Evolutionary conservation across 2,888 invertebrate genomes (phyloP).

Genomic region (Bembecia ichneumoniformis): DNA sequence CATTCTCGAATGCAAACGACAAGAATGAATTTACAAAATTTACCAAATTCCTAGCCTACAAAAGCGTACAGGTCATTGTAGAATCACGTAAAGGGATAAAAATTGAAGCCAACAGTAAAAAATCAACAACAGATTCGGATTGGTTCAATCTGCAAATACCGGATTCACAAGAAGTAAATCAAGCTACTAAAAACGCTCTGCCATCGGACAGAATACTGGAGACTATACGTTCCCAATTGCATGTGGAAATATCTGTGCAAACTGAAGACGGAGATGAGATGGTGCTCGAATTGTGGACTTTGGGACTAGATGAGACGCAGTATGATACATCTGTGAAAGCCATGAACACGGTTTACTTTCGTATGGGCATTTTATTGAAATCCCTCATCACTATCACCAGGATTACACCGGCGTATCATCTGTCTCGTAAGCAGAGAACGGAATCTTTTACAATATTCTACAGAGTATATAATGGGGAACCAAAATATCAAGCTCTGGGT

Average conservation of each 20-base stretch:
- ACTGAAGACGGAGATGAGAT: slow-evolving; percentile 93
- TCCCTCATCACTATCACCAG: slow-evolving; percentile 91
- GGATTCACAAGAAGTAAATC: slow-evolving; percentile 87
- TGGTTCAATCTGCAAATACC: slow-evolving; percentile 94
- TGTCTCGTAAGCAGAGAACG: slow-evolving; percentile 88
- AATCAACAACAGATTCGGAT: slow-evolving; percentile 82
- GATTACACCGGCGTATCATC: slow-evolving; percentile 92
- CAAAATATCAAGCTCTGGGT: slow-evolving; percentile 80
- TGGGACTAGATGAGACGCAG: slow-evolving; percentile 78
- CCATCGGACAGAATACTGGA: slow-evolving; percentile 61
- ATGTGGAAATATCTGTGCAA: slow-evolving; percentile 90
- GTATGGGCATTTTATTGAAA: slow-evolving; percentile 93
- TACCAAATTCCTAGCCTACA: slow-evolving; percentile 88
- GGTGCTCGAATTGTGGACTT: slow-evolving; percentile 92
- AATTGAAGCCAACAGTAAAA: slow-evolving; percentile 84
- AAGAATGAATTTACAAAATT: slow-evolving; percentile 92
- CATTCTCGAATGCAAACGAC: slow-evolving; percentile 67
- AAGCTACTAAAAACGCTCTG: slow-evolving; percentile 84
- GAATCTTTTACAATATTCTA: slow-evolving; percentile 95
- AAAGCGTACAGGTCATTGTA: slow-evolving; percentile 93
- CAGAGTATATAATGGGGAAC: slow-evolving; percentile 86
- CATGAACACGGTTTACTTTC: slow-evolving; percentile 89
- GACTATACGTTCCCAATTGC: slow-evolving; percentile 75
- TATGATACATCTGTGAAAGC: slow-evolving; percentile 78
- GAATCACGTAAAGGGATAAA: slow-evolving; percentile 92